Evolutionary conservation across 2,888 invertebrate species (phyloP).

Genomic region (Eudasyphora cyanicolor): DNA sequence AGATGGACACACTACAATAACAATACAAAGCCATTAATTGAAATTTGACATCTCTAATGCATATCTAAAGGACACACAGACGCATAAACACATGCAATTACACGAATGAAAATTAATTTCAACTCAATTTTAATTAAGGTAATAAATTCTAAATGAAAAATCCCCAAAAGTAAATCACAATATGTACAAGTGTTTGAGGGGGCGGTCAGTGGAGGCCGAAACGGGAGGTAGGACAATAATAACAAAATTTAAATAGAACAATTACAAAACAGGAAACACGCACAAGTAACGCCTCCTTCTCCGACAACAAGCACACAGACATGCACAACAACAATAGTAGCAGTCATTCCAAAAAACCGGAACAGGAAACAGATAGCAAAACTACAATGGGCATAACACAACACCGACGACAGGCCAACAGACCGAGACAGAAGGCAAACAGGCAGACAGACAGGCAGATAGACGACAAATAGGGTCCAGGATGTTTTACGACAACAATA

Average conservation of each 20-base stretch:
- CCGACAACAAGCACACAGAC: too few species aligned
- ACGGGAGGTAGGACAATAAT: not conserved
- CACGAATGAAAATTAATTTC: constrained; percentile 50
- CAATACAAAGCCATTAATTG: not conserved
- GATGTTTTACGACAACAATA: not conserved
- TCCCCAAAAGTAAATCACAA: constrained; percentile 44
- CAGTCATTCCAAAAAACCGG: too few species aligned
- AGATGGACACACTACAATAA: too few species aligned
- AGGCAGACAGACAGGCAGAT: not conserved
- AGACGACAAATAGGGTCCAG: not conserved
- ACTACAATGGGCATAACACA: constrained; percentile 12
- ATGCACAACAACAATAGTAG: too few species aligned
- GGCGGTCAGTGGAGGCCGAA: not conserved
- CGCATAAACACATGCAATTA: constrained; percentile 1
- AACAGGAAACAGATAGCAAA: constrained; percentile 2
- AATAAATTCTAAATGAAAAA: constrained; percentile 57
- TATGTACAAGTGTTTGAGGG: not conserved
- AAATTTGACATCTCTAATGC: not conserved
- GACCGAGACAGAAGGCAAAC: not conserved
- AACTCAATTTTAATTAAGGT: constrained; percentile 53
- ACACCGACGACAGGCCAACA: not conserved
- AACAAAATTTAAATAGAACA: not conserved
- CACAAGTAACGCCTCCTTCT: constrained; percentile 8
- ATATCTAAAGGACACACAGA: not conserved
- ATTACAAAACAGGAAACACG: not conserved